Conservation (phyloP, 2,797 vertebrate genomes). For the Anniella stebbinsi region DNA sequence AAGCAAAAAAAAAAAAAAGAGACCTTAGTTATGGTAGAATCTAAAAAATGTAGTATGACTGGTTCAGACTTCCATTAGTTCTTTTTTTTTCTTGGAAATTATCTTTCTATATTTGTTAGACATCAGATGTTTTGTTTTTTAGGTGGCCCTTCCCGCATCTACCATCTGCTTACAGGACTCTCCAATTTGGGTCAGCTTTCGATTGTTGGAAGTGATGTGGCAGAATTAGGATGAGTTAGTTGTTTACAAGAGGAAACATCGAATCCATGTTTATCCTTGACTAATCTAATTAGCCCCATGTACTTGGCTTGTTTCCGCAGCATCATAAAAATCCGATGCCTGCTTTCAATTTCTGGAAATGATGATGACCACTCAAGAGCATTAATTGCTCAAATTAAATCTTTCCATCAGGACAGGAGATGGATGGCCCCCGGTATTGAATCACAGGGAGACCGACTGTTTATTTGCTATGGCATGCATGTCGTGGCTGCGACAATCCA, state of each 20-base stretch:
- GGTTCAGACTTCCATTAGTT: no score
- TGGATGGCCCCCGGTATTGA: conserved; percentile 48
- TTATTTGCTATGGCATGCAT: conserved; percentile 26
- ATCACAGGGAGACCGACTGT: conserved; percentile 56
- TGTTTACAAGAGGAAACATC: conserved; percentile 30
- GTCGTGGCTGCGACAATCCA: neutral
- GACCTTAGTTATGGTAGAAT: no score
- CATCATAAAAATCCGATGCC: conserved; percentile 44
- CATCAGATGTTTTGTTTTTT: no score
- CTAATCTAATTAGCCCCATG: conserved; percentile 27
- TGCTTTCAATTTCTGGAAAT: conserved; percentile 53
- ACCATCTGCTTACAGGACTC: neutral
- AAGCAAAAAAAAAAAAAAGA: no score
- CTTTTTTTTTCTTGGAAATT: no score
- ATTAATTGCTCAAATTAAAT: conserved; percentile 60
- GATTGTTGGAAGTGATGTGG: neutral
- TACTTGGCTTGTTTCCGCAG: conserved; percentile 51
- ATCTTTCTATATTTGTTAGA: no score
- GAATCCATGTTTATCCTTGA: conserved; percentile 42
- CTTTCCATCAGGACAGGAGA: conserved; percentile 44
- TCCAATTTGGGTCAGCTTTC: neutral
- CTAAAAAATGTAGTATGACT: no score
- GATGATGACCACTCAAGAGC: conserved; percentile 38
- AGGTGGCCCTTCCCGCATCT: neutral
- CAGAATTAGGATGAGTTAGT: neutral